Percentiles rank a stretch among this genome's conserved stretches.
These are phyloP conservation scores for Halyomorpha halys DNA, from an alignment of 1,140 invertebrate genomes.

Conservation along the genomic window DNA sequence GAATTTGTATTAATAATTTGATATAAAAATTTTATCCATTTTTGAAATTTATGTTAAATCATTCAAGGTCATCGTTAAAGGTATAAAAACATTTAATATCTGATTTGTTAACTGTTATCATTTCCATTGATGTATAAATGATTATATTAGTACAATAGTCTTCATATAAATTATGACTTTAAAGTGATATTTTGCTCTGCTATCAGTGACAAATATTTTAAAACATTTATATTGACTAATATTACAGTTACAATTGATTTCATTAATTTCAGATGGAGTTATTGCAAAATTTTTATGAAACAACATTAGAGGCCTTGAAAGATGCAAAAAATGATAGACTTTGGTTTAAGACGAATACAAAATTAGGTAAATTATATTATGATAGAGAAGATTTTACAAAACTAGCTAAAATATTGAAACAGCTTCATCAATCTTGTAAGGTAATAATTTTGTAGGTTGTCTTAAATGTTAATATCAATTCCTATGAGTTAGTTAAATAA, in stretches of 20 bases:
- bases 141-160: too few relatives aligned
- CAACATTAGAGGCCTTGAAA: conserved; percentile 92
- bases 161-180: too few relatives aligned
- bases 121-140: too few relatives aligned
- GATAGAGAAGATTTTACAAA: conserved; percentile 92
- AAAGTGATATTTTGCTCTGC: too few relatives aligned
- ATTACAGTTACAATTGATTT: conserved; percentile 13
- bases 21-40: too few relatives aligned
- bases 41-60: too few relatives aligned
- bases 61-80: too few relatives aligned
- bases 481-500: conserved; percentile 14
- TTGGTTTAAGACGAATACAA: conserved; percentile 99
- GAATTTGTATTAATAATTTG: too few relatives aligned
- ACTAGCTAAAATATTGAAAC: conserved; percentile 92
- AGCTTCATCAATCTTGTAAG: conserved; percentile 94
- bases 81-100: too few relatives aligned
- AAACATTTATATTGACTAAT: neutral
- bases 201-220: too few relatives aligned
- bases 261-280: conserved; percentile 76
- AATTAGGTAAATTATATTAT: conserved; percentile 96
- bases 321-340: conserved; percentile 98
- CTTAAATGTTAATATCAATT: conserved; percentile 6
- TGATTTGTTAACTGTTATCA: too few relatives aligned
- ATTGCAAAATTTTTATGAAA: conserved; percentile 99
- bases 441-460: conserved; percentile 38